A percentile compares a stretch with the other conserved stretches of the same genome.
Evolutionary conservation across 2,113 vertebrate genomes (phyloP).

Genomic region (Carassius carassius): DNA sequence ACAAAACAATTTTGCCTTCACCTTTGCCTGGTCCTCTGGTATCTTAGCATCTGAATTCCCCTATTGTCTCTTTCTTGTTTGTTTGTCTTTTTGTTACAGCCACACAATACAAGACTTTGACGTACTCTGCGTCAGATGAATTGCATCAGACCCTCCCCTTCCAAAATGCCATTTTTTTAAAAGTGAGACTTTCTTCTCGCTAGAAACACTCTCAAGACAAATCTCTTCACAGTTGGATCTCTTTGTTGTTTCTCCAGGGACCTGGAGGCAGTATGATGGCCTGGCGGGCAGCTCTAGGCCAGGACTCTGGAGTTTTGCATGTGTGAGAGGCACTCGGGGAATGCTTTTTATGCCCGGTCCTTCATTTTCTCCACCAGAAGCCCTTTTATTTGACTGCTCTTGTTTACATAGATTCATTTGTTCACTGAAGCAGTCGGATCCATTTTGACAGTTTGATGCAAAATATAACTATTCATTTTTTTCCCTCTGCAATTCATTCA

Average conservation of each 20-base stretch:
- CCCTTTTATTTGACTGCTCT: conserved; percentile 21
- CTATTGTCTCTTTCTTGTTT: background rate
- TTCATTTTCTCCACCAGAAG: conserved; percentile 36
- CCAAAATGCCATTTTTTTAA: background rate
- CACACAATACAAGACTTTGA: background rate
- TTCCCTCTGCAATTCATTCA: conserved; percentile 27
- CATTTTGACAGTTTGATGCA: background rate
- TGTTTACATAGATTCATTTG: conserved; percentile 14
- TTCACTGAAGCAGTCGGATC: conserved; percentile 18
- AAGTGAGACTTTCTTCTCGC: conserved; percentile 31
- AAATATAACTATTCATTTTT: background rate
- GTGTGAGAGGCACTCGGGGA: conserved; percentile 34
- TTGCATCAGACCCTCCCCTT: background rate
- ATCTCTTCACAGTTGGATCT: conserved; percentile 41
- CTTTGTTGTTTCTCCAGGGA: conserved; percentile 45
- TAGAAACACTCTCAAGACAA: conserved; percentile 30
- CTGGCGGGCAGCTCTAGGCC: conserved; percentile 49
- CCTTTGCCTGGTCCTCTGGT: conserved; percentile 2
- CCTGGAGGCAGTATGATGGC: conserved; percentile 55
- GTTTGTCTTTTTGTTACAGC: conserved; percentile 17
- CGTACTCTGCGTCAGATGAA: background rate
- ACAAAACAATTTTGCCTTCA: conserved; percentile 10
- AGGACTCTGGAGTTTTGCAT: conserved; percentile 38
- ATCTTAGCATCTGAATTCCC: conserved; percentile 12
- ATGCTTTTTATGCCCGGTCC: conserved; percentile 39